Base-by-base conservation (phyloP, 1,140 invertebrate genomes). In the Ceratitis capitata region DNA sequence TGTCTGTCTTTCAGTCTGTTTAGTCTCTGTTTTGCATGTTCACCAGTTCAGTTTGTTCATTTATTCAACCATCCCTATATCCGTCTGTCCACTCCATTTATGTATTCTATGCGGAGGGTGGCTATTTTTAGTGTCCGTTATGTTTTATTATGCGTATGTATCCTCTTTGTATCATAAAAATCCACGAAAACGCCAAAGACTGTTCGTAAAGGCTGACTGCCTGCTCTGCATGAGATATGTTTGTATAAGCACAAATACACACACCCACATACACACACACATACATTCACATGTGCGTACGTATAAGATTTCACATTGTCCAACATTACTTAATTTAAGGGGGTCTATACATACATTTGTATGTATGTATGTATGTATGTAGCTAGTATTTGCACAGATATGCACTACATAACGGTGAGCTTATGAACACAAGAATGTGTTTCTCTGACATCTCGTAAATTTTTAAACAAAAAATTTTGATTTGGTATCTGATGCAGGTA, bases 121-220 rank as follows among this genome's bases (percentile, higher is more conserved):
- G 85, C 85, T 85, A 85, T 85, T 85, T 85, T 85, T 85, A 85
- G 85, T 85, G 85, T 61, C 85, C 85, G 85, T 29, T 83, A 49
- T 85, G 51, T 47, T 58, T 35, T 85, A 58, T 45, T 47, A 78
- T 83, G 39, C 74, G 7, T 83, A 78, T 78, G 69, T 45, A 78
- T 78, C 42, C 69, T 78, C 69, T 12, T 42, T 78, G 69, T 78
- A 78, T 78, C 42, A 78, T 78, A 78, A 78, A 78, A 78, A 78
- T 78, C 42, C 39, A 78, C 69, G n/a, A 78, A 78, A 78, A 78
- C 10, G 69, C 69, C 69, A 42, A 78, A 78, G n/a, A 45, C 69
- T 32, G 16, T 69, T 69, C 58, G 9, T 39, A 69, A 53, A 69
- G 61, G 4, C 61, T 69, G 69, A 78, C 69, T 69, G 69, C 23